Conservation (phyloP, 2,888 invertebrate genomes). For the Incurvaria masculella region DNA sequence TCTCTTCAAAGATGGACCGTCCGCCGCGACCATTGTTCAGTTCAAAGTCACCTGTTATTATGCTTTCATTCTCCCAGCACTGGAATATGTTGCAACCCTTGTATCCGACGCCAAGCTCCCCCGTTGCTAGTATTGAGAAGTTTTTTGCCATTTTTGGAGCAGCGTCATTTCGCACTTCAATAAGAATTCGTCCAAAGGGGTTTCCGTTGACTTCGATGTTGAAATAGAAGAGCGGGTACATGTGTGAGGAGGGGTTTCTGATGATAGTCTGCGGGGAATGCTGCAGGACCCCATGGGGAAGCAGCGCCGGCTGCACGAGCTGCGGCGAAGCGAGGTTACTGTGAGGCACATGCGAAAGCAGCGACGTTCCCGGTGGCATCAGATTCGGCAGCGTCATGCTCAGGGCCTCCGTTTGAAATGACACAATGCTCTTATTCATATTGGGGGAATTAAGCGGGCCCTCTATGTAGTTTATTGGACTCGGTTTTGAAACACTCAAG, state of each 20-base stretch:
- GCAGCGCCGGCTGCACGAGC: constrained; percentile 16
- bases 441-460: constrained; percentile 27
- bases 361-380: constrained; percentile 12
- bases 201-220: constrained; percentile 72
- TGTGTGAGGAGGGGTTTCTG: constrained; percentile 49
- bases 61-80: constrained; percentile 79
- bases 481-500: constrained; percentile 17
- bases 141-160: constrained; percentile 82
- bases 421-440: constrained; percentile 20
- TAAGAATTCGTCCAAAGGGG: constrained; percentile 68
- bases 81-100: constrained; percentile 79
- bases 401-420: constrained; percentile 30
- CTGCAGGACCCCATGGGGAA: constrained; percentile 16
- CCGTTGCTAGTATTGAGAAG: constrained; percentile 68
- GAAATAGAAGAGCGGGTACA: constrained; percentile 72
- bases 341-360: constrained; percentile 5
- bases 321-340: constrained; percentile 13
- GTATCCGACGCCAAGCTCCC: constrained; percentile 73
- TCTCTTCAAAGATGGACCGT: constrained; percentile 71
- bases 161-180: constrained; percentile 73
- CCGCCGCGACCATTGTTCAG: constrained; percentile 79
- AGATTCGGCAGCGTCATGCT: constrained; percentile 30
- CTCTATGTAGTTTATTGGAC: constrained; percentile 23
- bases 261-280: constrained; percentile 50
- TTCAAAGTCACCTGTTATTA: constrained; percentile 79